Conservation (phyloP, 2,888 invertebrate genomes). For the Halictus ligatus region DNA sequence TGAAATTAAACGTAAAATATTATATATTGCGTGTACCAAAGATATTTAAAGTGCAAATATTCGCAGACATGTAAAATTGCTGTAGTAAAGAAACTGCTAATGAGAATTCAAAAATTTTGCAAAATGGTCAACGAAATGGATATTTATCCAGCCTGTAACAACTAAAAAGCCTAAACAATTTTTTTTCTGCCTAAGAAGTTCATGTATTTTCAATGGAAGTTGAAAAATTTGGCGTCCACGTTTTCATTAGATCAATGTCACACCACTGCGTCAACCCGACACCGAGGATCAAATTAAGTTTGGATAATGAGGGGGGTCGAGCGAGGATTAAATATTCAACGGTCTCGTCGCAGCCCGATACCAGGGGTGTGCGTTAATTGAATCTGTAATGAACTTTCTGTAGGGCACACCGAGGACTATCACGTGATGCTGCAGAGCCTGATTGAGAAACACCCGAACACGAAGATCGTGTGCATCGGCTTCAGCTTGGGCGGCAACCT, state of each 20-base stretch:
- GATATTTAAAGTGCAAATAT: too few relatives aligned
- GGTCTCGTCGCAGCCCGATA: background rate
- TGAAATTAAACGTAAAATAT: too few relatives aligned
- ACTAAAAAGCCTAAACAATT: too few relatives aligned
- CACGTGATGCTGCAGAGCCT: slow-evolving; percentile 92
- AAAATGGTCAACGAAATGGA: background rate
- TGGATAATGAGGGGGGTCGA: background rate
- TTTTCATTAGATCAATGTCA: background rate
- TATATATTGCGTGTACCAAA: too few relatives aligned
- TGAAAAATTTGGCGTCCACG: background rate
- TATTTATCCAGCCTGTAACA: too few relatives aligned
- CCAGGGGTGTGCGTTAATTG: slow-evolving; percentile 13
- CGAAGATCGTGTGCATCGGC: slow-evolving; percentile 93
- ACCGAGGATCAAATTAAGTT: background rate
- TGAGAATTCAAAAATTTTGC: too few relatives aligned
- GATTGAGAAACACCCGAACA: slow-evolving; percentile 89
- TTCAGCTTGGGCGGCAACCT: slow-evolving; percentile 98
- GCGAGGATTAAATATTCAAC: slow-evolving; percentile 7
- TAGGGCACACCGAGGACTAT: slow-evolving; percentile 96
- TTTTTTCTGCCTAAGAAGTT: background rate
- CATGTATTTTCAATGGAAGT: background rate
- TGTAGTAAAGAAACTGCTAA: too few relatives aligned
- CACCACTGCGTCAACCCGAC: background rate
- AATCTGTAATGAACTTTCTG: slow-evolving; percentile 29
- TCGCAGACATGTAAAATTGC: too few relatives aligned